phyloP scores from a whole-genome alignment of 2,888 invertebrate genomes.

The Rotaria sp. region DNA sequence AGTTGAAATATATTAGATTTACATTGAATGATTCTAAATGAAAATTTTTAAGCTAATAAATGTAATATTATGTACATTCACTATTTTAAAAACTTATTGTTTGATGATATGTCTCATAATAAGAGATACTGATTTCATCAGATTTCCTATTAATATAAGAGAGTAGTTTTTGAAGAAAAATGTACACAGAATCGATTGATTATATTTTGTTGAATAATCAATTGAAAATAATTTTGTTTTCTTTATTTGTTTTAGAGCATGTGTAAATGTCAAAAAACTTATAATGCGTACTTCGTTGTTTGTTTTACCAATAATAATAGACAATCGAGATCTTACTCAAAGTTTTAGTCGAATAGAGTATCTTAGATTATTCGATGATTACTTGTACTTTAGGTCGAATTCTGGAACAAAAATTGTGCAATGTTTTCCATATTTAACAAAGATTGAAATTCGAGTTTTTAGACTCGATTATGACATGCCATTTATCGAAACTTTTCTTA shows the following conservation, averaged over 20 bases:
- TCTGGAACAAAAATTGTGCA: neutral
- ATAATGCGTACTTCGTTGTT: neutral
- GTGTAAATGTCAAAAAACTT: neutral
- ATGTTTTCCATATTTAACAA: neutral
- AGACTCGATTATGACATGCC: neutral
- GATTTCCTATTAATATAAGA: too few relatives aligned
- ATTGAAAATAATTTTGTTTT: neutral
- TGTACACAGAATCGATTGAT: too few relatives aligned
- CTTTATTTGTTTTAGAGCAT: neutral
- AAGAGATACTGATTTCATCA: too few relatives aligned
- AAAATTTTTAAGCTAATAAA: too few relatives aligned
- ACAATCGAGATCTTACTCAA: neutral
- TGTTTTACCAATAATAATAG: neutral
- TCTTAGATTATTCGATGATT: neutral
- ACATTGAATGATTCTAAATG: too few relatives aligned
- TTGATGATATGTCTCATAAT: too few relatives aligned
- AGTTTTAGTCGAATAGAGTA: neutral
- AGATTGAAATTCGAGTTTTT: neutral
- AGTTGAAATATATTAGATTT: too few relatives aligned
- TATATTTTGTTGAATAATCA: neutral
- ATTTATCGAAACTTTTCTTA: neutral
- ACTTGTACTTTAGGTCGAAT: neutral
- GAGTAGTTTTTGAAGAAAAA: too few relatives aligned
- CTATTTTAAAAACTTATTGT: too few relatives aligned
- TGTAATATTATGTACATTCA: too few relatives aligned